Percentiles rank a stretch among this genome's conserved stretches.
These are phyloP conservation scores for Drosophila kanapiae DNA, from an alignment of 1,140 invertebrate genomes.

Conservation along the genomic window DNA sequence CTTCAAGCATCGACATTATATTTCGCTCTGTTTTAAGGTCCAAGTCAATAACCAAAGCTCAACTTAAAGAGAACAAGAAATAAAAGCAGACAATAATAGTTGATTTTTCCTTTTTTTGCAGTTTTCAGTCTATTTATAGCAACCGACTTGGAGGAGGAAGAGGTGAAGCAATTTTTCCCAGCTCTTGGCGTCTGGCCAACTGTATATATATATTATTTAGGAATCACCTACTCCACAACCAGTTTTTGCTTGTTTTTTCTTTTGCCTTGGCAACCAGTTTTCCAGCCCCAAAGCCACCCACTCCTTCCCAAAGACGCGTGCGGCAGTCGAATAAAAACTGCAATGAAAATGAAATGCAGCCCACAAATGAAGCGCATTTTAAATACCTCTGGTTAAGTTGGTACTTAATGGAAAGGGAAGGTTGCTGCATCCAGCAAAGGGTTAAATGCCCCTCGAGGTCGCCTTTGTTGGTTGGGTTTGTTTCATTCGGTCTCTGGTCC, in stretches of 20 bases:
- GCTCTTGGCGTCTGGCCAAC: conserved; percentile 70
- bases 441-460: conserved; percentile 73
- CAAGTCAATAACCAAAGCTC: conserved; percentile 2
- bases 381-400: conserved; percentile 53
- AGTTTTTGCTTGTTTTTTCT: conserved; percentile 53
- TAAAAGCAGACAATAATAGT: conserved; percentile 6
- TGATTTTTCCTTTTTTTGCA: conserved; percentile 47
- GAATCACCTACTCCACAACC: conserved; percentile 59
- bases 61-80: conserved; percentile 18
- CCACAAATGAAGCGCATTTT: conserved; percentile 67
- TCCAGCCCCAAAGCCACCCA: conserved; percentile 42
- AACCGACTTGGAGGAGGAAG: conserved; percentile 28
- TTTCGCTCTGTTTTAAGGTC: conserved; percentile 1
- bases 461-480: conserved; percentile 50
- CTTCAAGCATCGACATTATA: neutral
- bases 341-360: conserved; percentile 64
- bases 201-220: conserved; percentile 22
- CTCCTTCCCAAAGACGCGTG: conserved; percentile 8
- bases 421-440: conserved; percentile 42
- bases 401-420: conserved; percentile 1
- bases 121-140: conserved; percentile 79
- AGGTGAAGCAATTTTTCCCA: conserved; percentile 45
- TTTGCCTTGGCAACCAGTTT: conserved; percentile 66
- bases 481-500: conserved; percentile 26
- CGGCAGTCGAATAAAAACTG: conserved; percentile 51